Evolutionary conservation across 2,888 invertebrate species (phyloP), one percentile per base, ranked within the genome.

Genomic region (Tolmerus cingulatus): DNA sequence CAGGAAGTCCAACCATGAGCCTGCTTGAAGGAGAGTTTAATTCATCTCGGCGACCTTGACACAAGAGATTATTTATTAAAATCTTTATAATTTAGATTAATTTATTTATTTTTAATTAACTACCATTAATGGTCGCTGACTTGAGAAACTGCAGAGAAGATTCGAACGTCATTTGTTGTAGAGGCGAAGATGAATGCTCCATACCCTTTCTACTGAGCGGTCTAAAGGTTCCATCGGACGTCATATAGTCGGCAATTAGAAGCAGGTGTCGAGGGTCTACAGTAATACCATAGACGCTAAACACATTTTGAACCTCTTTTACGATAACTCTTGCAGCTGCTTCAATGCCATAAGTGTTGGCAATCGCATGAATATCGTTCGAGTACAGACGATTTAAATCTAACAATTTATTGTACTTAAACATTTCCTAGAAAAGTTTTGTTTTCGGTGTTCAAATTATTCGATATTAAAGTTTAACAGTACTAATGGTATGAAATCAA

Each of bases 141-240:
- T 95, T 95, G 89, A 99, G 93, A 92, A 98, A 99, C 89, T 95
- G 95, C 88, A 98, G 93, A 3, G 98, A 96, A 0, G 98, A 97
- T 92, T 99, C 99, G 91, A 99, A 99, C 0, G 97, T 98, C 97
- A 99, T 99, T 93, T 99, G 98, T 92, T 99, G 99, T 23, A 99
- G 92, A 0, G 99, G 98, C 0, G 99, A 99, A 0, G 97, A 94
- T n/a, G 96, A 97, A 81, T 95, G 95, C 90, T 96, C 96, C 95
- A 99, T 97, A 9, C 98, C 98, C 90, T 95, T 95, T 34, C 99
- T 94, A 91, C 97, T 99, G 92, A 99, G 95, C 0, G 99, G 97
- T 90, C 96, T 96, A 91, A 97, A 98, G 0, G 94, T 93, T 0
- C 99, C 99, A 90, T 97, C 97, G 90, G 95, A 98, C 0, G 99